These are phyloP conservation scores for Zeus faber DNA, from an alignment of 2,113 vertebrate species.

Conservation along the genomic window DNA sequence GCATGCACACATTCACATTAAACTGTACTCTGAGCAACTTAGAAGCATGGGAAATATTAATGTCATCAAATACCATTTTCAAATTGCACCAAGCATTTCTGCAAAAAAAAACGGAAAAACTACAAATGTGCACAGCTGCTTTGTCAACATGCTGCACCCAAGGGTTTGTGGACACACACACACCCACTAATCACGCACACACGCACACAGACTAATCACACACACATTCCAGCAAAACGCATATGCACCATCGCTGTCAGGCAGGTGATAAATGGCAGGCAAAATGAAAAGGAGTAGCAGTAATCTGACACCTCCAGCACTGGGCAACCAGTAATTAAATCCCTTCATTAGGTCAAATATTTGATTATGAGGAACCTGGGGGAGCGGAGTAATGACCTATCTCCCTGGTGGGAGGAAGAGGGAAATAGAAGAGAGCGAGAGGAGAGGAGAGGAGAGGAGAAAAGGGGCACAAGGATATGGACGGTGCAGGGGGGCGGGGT, in stretches of 20 bases:
- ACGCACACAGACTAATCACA: constrained; percentile 5
- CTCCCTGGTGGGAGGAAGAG: constrained; percentile 24
- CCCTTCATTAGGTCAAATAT: constrained; percentile 73
- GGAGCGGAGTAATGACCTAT: constrained; percentile 48
- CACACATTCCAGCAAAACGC: constrained; percentile 21
- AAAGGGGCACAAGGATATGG: neutral
- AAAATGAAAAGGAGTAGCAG: constrained; percentile 66
- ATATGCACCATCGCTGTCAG: constrained; percentile 53
- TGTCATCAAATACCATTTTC: no score
- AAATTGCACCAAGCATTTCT: no score
- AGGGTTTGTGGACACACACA: no score
- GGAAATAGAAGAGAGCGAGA: neutral
- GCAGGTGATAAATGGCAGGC: constrained; percentile 59
- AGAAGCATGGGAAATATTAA: no score
- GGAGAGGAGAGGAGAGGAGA: neutral
- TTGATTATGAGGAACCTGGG: constrained; percentile 63
- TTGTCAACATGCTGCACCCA: no score
- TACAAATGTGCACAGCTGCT: no score
- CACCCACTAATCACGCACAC: constrained; percentile 1
- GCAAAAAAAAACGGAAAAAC: no score
- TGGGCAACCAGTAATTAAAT: constrained; percentile 70
- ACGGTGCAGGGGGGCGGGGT: neutral
- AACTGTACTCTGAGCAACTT: no score
- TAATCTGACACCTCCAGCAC: constrained; percentile 57
- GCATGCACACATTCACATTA: no score